phyloP scores from a whole-genome alignment of 2,888 invertebrate species.

The Drosophila picticornis region DNA sequence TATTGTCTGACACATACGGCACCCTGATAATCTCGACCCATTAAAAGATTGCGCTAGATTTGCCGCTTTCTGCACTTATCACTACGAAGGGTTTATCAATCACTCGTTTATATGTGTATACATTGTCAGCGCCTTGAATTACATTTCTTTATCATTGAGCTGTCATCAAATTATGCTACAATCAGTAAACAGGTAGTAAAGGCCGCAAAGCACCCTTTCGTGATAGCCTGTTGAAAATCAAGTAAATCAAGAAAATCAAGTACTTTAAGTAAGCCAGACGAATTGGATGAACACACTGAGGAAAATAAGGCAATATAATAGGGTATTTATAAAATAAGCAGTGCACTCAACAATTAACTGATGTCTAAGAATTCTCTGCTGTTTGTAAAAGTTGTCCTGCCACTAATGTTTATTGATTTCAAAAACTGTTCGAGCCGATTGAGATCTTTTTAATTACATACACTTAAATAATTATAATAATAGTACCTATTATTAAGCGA shows the following conservation, averaged over 20 bases:
- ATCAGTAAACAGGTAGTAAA: neutral
- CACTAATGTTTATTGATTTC: neutral
- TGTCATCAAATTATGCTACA: slow-evolving; percentile 26
- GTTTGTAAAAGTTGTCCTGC: neutral
- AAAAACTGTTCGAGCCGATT: neutral
- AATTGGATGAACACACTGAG: neutral
- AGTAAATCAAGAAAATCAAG: neutral
- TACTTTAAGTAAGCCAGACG: neutral
- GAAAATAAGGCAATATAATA: neutral
- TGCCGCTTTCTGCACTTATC: slow-evolving; percentile 10
- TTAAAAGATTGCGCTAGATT: neutral
- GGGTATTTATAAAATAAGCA: neutral
- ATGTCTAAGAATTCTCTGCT: neutral
- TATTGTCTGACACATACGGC: slow-evolving; percentile 23
- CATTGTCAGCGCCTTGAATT: slow-evolving; percentile 12
- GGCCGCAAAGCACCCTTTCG: neutral
- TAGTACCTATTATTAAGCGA: slow-evolving; percentile 22
- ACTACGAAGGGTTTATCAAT: slow-evolving; percentile 7
- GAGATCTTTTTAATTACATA: slow-evolving; percentile 9
- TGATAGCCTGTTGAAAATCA: neutral
- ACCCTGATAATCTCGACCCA: slow-evolving; percentile 9
- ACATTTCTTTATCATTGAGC: slow-evolving; percentile 26
- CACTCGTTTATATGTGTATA: slow-evolving; percentile 3
- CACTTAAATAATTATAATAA: slow-evolving; percentile 27
- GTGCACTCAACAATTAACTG: neutral